phyloP scores from a whole-genome alignment of 2,888 invertebrate species.

The Amphimallon solstitiale region DNA sequence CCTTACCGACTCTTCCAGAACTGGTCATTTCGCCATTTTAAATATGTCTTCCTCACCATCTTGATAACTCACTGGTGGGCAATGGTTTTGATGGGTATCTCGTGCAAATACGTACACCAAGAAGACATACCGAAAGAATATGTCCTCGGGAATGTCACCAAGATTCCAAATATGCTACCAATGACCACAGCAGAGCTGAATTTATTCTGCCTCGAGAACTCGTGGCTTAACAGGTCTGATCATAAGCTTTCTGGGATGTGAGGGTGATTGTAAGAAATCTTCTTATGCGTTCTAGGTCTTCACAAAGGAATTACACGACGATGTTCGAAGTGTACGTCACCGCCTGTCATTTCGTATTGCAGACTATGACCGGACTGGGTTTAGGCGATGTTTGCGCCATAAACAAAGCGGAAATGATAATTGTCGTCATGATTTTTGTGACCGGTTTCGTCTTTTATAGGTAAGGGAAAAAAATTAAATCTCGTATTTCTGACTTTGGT shows the following conservation, averaged over 20 bases:
- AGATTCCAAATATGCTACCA: constrained; percentile 37
- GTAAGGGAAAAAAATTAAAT: no score
- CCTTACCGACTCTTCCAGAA: constrained; percentile 64
- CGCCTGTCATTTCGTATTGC: constrained; percentile 43
- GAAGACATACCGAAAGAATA: constrained; percentile 34
- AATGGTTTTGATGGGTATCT: constrained; percentile 61
- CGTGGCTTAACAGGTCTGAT: constrained; percentile 47
- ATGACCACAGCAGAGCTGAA: constrained; percentile 38
- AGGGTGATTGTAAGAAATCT: background rate
- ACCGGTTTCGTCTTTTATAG: constrained; percentile 43
- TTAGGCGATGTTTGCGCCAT: constrained; percentile 44
- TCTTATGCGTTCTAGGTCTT: constrained; percentile 42
- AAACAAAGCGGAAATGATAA: constrained; percentile 39
- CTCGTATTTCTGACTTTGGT: no score
- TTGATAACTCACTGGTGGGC: constrained; percentile 66
- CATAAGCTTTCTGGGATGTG: background rate
- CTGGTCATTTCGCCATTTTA: constrained; percentile 65
- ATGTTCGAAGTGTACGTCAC: constrained; percentile 44
- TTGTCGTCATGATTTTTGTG: constrained; percentile 39
- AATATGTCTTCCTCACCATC: constrained; percentile 64
- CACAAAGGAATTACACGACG: constrained; percentile 38
- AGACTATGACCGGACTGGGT: constrained; percentile 41
- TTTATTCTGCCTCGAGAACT: constrained; percentile 47
- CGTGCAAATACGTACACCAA: constrained; percentile 56
- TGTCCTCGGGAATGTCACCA: constrained; percentile 23